phyloP scores from a whole-genome alignment of 1,140 invertebrate genomes.

The Argopecten irradians region DNA sequence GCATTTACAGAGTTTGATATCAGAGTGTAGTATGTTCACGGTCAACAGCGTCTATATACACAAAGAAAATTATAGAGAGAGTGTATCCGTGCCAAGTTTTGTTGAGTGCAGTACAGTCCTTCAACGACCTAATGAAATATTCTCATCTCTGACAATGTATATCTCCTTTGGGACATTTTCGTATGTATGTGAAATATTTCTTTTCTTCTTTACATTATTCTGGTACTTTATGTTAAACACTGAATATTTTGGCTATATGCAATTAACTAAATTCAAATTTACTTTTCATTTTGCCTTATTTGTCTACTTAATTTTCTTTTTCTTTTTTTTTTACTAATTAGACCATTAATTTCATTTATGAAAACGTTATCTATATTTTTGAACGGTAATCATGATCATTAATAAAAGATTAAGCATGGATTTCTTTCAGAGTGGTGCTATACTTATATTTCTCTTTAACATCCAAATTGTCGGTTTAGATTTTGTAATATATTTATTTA shows the following conservation, averaged over 20 bases:
- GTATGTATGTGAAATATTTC: conserved; percentile 8
- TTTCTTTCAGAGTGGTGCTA: not conserved
- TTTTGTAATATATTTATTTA: not conserved
- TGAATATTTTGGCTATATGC: not conserved
- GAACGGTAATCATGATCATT: not conserved
- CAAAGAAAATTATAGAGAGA: conserved; percentile 1
- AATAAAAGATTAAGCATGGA: not conserved
- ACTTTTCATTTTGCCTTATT: not conserved
- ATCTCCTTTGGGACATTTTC: not conserved
- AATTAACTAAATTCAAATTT: not conserved
- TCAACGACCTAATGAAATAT: not conserved
- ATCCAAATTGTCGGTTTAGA: not conserved
- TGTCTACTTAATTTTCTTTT: no score
- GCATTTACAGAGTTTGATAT: not conserved
- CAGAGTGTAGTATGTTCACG: not conserved
- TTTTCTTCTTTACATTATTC: not conserved
- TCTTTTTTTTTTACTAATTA: not conserved
- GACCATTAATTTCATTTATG: not conserved
- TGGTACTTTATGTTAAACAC: not conserved
- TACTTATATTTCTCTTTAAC: not conserved
- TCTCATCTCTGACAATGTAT: not conserved
- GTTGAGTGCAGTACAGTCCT: conserved; percentile 8
- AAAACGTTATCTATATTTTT: no score
- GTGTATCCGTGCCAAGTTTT: conserved; percentile 15
- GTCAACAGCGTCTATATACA: conserved; percentile 16